These are phyloP conservation scores for Paraescarpia echinospica DNA, from an alignment of 1,140 invertebrate species.

Conservation along the genomic window DNA sequence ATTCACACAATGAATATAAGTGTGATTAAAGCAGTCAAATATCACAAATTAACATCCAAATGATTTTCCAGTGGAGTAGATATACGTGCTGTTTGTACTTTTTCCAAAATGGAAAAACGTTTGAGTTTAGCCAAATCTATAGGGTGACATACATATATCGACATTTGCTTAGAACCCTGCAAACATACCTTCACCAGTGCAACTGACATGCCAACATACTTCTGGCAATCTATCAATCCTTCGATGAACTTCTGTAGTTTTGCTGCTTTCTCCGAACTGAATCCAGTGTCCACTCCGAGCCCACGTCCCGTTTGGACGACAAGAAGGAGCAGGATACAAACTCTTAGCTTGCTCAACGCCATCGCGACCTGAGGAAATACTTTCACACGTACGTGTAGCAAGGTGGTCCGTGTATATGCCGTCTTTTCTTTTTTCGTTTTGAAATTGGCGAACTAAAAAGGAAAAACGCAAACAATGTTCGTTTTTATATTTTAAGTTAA, in stretches of 20 bases:
- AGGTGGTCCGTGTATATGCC: no score
- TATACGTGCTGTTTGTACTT: neutral
- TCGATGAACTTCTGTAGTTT: neutral
- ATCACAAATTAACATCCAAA: no score
- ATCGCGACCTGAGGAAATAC: neutral
- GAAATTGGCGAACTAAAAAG: no score
- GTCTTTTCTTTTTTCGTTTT: no score
- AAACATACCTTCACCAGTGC: neutral
- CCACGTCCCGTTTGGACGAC: neutral
- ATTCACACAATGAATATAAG: no score
- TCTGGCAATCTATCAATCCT: neutral
- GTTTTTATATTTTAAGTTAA: no score
- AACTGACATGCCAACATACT: neutral
- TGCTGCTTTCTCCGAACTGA: neutral
- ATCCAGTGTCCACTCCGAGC: neutral
- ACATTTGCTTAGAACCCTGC: neutral
- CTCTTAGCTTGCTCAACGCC: neutral
- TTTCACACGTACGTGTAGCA: no score
- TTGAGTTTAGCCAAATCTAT: neutral
- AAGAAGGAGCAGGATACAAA: neutral
- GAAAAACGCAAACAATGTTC: no score
- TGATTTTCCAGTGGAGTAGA: neutral
- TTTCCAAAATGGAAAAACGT: neutral
- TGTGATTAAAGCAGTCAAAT: no score
- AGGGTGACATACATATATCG: neutral